Evolutionary conservation across 2,888 invertebrate species (phyloP).

Genomic region (Andrena marginata): DNA sequence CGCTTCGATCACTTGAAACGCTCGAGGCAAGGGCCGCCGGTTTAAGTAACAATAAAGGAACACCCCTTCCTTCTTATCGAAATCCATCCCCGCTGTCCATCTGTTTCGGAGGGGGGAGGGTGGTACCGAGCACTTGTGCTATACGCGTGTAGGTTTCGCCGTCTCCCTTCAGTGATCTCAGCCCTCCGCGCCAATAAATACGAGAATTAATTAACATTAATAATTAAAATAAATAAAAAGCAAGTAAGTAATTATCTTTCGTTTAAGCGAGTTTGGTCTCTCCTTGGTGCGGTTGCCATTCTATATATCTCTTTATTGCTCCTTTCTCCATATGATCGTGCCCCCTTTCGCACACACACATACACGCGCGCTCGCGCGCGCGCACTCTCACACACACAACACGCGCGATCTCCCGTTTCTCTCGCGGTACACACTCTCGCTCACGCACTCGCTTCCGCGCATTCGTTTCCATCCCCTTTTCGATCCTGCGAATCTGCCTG

Average conservation of each 20-base stretch:
- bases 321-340: constrained; percentile 27
- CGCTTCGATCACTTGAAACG: background rate
- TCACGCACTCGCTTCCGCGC: background rate
- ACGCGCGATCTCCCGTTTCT: background rate
- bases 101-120: background rate
- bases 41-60: constrained; percentile 73
- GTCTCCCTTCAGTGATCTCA: constrained; percentile 53
- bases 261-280: constrained; percentile 82
- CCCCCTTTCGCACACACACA: constrained; percentile 29
- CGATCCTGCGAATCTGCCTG: constrained; percentile 30
- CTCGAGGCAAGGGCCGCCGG: background rate
- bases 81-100: background rate
- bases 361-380: constrained; percentile 12
- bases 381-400: constrained; percentile 12
- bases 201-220: constrained; percentile 70
- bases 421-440: background rate
- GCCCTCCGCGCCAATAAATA: constrained; percentile 80
- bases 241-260: constrained; percentile 73
- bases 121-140: constrained; percentile 45
- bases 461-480: constrained; percentile 14
- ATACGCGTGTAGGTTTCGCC: background rate
- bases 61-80: background rate
- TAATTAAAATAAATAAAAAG: constrained; percentile 79
- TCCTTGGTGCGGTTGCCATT: constrained; percentile 82
- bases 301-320: constrained; percentile 68